Evolutionary conservation across 2,797 vertebrate species (phyloP).

Genomic region (Ciconia nigra): DNA sequence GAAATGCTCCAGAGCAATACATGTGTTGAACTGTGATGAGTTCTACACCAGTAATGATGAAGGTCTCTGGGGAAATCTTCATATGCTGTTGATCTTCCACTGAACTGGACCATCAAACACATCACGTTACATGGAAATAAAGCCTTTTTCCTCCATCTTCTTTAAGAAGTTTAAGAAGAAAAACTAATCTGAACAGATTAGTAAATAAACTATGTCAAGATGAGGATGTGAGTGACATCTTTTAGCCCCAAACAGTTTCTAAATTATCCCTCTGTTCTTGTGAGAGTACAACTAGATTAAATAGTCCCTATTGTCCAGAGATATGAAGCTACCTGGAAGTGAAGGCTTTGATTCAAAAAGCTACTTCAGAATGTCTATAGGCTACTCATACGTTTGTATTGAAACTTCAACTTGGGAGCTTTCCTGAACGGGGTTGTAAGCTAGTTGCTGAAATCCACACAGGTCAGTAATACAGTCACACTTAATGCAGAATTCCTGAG

Average conservation of each 20-base stretch:
- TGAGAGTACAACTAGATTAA: not conserved
- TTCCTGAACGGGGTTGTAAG: not conserved
- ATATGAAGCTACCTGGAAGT: not conserved
- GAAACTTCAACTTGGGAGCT: not conserved
- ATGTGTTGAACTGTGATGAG: constrained; percentile 50
- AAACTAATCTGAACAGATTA: not conserved
- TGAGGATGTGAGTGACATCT: not conserved
- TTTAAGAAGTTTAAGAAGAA: constrained; percentile 11
- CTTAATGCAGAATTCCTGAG: not conserved
- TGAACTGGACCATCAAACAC: constrained; percentile 44
- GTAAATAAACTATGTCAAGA: not conserved
- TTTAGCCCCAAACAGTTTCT: not conserved
- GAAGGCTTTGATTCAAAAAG: not conserved
- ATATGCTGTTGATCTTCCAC: constrained; percentile 20
- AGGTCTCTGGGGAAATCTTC: constrained; percentile 32
- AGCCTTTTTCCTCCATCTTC: not conserved
- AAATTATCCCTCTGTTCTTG: not conserved
- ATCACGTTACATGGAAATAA: not conserved
- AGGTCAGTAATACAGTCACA: not conserved
- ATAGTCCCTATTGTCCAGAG: not conserved
- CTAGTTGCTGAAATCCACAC: not conserved
- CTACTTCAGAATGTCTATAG: not conserved
- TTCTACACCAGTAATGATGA: not conserved
- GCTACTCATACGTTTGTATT: accelerated
- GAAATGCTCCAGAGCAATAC: constrained; percentile 19